These are phyloP conservation scores for Istiophorus platypterus DNA, from an alignment of 2,113 vertebrate genomes.

Conservation along the genomic window DNA sequence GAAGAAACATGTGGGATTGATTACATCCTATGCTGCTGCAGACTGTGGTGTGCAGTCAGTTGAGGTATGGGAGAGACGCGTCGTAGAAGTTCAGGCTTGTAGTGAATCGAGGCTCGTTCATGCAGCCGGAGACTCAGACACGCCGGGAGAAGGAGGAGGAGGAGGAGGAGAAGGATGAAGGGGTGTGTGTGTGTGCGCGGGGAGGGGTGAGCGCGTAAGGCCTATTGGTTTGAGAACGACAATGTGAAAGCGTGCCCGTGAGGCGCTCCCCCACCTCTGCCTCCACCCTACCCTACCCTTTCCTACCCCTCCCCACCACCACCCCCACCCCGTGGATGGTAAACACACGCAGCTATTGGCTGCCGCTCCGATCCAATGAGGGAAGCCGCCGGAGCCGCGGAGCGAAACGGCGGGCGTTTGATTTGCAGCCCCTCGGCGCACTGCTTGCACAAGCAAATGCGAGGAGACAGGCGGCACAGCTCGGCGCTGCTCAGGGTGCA, in stretches of 20 bases:
- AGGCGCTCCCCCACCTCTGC: constrained; percentile 80
- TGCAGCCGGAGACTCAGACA: constrained; percentile 88
- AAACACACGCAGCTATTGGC: constrained; percentile 87
- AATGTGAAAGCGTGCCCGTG: constrained; percentile 93
- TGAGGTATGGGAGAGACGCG: constrained; percentile 83
- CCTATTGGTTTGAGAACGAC: constrained; percentile 87
- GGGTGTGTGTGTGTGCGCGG: constrained; percentile 48
- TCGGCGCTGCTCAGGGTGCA: constrained; percentile 24
- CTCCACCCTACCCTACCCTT: constrained; percentile 47
- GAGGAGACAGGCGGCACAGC: constrained; percentile 68
- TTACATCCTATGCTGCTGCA: constrained; percentile 86
- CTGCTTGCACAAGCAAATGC: constrained; percentile 65
- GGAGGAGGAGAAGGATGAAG: constrained; percentile 52
- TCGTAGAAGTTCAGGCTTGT: constrained; percentile 85
- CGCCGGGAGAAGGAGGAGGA: constrained; percentile 78
- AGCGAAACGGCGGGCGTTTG: constrained; percentile 84
- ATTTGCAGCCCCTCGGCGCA: constrained; percentile 78
- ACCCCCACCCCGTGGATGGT: constrained; percentile 57
- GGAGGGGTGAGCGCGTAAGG: constrained; percentile 78
- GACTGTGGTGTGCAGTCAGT: constrained; percentile 81
- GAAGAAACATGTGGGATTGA: constrained; percentile 86
- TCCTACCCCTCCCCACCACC: constrained; percentile 4
- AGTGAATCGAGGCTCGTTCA: constrained; percentile 89
- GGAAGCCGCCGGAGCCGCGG: constrained; percentile 64
- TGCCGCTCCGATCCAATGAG: constrained; percentile 80